These are phyloP conservation scores for Portunus trituberculatus DNA, from an alignment of 1,140 invertebrate genomes.

Conservation along the genomic window DNA sequence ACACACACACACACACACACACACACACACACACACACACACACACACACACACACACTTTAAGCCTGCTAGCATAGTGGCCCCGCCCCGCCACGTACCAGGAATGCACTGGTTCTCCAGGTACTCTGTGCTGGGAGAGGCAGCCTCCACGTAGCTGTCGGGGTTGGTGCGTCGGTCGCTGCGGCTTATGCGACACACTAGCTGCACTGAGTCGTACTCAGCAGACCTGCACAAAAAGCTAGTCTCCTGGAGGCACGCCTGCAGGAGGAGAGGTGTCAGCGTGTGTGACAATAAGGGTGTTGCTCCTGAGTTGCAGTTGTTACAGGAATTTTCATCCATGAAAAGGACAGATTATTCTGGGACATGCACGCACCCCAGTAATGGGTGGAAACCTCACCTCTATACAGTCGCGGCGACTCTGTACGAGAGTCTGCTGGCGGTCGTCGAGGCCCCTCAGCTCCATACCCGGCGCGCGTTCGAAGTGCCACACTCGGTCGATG, in stretches of 20 bases:
- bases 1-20: too few relatives aligned
- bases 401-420: conserved; percentile 81
- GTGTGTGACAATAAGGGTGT: not conserved
- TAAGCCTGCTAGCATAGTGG: too few relatives aligned
- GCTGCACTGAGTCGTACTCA: conserved; percentile 81
- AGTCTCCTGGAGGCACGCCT: conserved; percentile 73
- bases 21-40: too few relatives aligned
- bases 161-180: conserved; percentile 81
- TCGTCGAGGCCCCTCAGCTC: conserved; percentile 81
- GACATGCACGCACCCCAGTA: too few relatives aligned
- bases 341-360: too few relatives aligned
- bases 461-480: conserved; percentile 81
- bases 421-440: conserved; percentile 79
- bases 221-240: conserved; percentile 81
- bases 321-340: too few relatives aligned
- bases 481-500: conserved; percentile 82
- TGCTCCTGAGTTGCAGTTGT: too few relatives aligned
- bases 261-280: not conserved
- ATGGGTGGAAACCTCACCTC: conserved; percentile 80
- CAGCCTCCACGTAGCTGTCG: conserved; percentile 80
- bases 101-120: conserved; percentile 82
- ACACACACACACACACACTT: too few relatives aligned
- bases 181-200: conserved; percentile 81
- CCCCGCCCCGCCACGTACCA: conserved; percentile 37
- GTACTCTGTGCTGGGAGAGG: conserved; percentile 81